phyloP scores from a whole-genome alignment of 2,888 invertebrate genomes.

The Tricholauxania praeusta region DNA sequence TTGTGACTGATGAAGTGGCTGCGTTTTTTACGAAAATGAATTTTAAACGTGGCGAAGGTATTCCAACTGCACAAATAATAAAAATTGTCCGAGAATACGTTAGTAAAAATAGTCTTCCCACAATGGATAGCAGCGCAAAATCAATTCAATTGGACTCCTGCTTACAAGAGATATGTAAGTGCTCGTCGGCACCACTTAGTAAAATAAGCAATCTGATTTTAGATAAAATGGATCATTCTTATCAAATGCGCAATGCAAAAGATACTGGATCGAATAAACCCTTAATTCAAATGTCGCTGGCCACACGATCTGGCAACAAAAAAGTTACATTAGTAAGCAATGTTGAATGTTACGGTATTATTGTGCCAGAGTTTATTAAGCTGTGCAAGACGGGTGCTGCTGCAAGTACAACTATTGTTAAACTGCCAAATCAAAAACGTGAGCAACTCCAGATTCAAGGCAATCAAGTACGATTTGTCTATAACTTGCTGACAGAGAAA shows the following conservation, averaged over 20 bases:
- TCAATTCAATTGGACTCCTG: slow-evolving; percentile 61
- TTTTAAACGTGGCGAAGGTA: slow-evolving; percentile 73
- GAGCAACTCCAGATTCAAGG: slow-evolving; percentile 91
- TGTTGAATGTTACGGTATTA: slow-evolving; percentile 88
- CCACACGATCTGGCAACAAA: slow-evolving; percentile 86
- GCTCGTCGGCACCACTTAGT: slow-evolving; percentile 73
- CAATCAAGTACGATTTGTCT: slow-evolving; percentile 78
- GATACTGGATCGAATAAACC: slow-evolving; percentile 75
- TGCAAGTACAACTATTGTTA: slow-evolving; percentile 85
- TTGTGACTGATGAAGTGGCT: slow-evolving; percentile 63
- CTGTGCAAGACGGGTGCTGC: slow-evolving; percentile 88
- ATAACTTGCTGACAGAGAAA: slow-evolving; percentile 65
- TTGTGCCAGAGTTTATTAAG: slow-evolving; percentile 81
- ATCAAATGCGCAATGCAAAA: slow-evolving; percentile 65
- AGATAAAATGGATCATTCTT: slow-evolving; percentile 73
- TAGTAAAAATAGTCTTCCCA: slow-evolving; percentile 72
- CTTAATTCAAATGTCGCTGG: slow-evolving; percentile 82
- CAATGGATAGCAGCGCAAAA: slow-evolving; percentile 64
- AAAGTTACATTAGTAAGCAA: slow-evolving; percentile 94
- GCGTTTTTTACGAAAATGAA: slow-evolving; percentile 65
- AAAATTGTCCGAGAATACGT: slow-evolving; percentile 80
- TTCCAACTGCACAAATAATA: slow-evolving; percentile 75
- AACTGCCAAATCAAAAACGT: slow-evolving; percentile 77
- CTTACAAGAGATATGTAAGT: slow-evolving; percentile 57
- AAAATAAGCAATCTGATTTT: slow-evolving; percentile 76